Conservation (phyloP, 2,797 vertebrate species). For the Sternotherus odoratus region DNA sequence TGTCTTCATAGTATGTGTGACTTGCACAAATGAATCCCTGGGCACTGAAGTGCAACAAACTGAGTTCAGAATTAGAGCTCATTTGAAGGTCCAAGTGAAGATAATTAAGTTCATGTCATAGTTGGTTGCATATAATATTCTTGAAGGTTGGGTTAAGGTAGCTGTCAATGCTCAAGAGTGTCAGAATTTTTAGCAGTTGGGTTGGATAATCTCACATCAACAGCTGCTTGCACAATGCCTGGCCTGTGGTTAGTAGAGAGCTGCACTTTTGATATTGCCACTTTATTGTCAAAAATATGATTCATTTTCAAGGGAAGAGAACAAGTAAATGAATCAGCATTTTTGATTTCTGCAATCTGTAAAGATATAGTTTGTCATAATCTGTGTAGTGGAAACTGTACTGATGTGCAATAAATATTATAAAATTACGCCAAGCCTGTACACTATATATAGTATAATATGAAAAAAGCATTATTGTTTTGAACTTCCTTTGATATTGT, state of each 20-base stretch:
- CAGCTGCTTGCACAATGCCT: constrained; percentile 49
- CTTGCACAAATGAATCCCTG: neutral
- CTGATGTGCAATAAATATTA: neutral
- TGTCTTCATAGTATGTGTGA: neutral
- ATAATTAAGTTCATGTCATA: neutral
- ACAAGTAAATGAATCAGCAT: constrained; percentile 51
- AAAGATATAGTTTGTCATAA: constrained; percentile 22
- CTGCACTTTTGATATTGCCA: constrained; percentile 51
- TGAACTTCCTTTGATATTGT: constrained; percentile 10
- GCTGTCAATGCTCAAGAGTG: neutral
- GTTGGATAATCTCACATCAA: constrained; percentile 23
- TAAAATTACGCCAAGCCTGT: neutral
- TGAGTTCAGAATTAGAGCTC: neutral
- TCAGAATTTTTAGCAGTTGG: constrained; percentile 50
- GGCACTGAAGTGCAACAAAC: neutral
- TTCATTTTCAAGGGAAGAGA: constrained; percentile 34
- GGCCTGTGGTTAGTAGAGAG: constrained; percentile 43
- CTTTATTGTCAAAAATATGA: constrained; percentile 47
- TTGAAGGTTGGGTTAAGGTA: constrained; percentile 56
- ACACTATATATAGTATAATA: neutral
- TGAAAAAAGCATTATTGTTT: constrained; percentile 25
- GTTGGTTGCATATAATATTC: neutral
- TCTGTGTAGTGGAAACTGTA: neutral
- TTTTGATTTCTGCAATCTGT: constrained; percentile 43
- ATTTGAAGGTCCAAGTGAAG: neutral